These are phyloP conservation scores for Caenorhabditis zanzibari DNA, from an alignment of 2,888 invertebrate species.

Conservation along the genomic window DNA sequence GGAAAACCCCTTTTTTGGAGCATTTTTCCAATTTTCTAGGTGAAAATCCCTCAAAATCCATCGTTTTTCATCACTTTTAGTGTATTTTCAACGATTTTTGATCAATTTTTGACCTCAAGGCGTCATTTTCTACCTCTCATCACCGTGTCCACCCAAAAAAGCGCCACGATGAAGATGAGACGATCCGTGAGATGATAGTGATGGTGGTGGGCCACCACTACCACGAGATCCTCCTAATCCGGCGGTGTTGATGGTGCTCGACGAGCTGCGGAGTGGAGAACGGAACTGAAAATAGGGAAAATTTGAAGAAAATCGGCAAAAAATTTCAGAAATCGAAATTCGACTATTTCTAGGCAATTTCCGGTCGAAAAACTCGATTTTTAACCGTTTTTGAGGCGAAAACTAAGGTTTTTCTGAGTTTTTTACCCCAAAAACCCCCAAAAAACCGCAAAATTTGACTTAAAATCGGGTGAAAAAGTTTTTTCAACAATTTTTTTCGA, in stretches of 20 bases:
- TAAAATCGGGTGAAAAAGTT: too few relatives aligned
- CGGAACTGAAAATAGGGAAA: slow-evolving; percentile 49
- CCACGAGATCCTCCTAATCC: neutral
- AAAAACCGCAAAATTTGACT: slow-evolving; percentile 1
- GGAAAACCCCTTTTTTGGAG: too few relatives aligned
- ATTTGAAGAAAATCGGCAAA: too few relatives aligned
- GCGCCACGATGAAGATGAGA: neutral
- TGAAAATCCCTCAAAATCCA: too few relatives aligned
- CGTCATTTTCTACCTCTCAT: slow-evolving; percentile 35
- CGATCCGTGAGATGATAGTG: too few relatives aligned
- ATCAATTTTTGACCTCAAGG: too few relatives aligned
- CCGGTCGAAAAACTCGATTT: neutral
- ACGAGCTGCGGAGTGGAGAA: slow-evolving; percentile 46
- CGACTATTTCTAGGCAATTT: too few relatives aligned
- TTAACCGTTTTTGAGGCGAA: neutral
- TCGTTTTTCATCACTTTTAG: too few relatives aligned
- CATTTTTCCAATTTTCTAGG: too few relatives aligned
- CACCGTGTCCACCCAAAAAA: slow-evolving; percentile 10
- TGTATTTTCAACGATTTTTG: neutral
- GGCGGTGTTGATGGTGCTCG: slow-evolving; percentile 45
- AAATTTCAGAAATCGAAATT: too few relatives aligned
- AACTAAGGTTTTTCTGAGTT: neutral
- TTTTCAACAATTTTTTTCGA: too few relatives aligned
- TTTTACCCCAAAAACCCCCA: neutral
- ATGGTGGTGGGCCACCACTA: too few relatives aligned